phyloP scores from a whole-genome alignment of 2,888 invertebrate species.

The Nasonia oneida region DNA sequence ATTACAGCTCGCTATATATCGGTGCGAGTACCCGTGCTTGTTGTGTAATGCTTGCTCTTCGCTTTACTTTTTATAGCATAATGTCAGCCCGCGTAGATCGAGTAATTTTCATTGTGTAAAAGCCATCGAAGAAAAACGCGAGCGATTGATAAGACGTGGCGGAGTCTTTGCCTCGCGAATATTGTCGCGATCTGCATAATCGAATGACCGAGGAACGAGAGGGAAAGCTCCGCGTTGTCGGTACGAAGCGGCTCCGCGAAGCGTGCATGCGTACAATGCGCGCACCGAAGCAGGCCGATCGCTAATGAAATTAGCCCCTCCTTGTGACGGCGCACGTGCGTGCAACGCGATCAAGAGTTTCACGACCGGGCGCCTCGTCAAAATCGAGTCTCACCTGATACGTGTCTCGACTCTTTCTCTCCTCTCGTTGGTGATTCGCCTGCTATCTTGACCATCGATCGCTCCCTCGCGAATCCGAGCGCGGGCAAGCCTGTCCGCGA shows the following conservation, averaged over 20 bases:
- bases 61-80: background rate
- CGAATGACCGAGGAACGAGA: background rate
- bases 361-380: background rate
- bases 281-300: background rate
- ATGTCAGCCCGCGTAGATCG: too few species aligned
- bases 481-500: too few species aligned
- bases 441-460: too few species aligned
- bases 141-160: too few species aligned
- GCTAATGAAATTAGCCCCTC: constrained; percentile 34
- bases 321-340: background rate
- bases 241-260: background rate
- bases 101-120: background rate
- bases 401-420: background rate
- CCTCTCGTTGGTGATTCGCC: background rate
- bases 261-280: background rate
- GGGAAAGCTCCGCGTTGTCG: background rate
- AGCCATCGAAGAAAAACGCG: too few species aligned
- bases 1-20: background rate
- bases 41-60: background rate
- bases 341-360: background rate
- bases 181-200: too few species aligned
- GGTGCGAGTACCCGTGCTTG: background rate
- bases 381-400: background rate
- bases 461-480: too few species aligned
- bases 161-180: too few species aligned